phyloP scores from a whole-genome alignment of 2,888 invertebrate genomes.

The Xestia c-nigrum region DNA sequence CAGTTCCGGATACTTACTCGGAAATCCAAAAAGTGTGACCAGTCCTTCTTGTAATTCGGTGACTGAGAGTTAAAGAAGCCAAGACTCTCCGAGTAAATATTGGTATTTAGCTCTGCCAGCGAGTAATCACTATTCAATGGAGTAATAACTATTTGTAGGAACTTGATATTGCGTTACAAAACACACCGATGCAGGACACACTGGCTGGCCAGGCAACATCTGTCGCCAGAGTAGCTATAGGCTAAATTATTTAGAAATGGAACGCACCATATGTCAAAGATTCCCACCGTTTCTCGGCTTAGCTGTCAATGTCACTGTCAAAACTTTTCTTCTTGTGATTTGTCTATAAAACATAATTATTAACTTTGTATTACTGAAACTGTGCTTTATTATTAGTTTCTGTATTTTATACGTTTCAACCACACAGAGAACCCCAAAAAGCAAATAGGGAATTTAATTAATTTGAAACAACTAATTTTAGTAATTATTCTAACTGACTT shows the following conservation, averaged over 20 bases:
- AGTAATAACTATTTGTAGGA: too few species aligned
- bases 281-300: neutral
- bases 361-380: too few species aligned
- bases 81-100: neutral
- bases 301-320: neutral
- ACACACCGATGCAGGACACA: neutral
- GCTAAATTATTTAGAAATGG: neutral
- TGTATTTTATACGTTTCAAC: neutral
- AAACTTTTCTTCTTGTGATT: neutral
- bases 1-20: neutral
- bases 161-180: neutral
- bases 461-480: slow-evolving; percentile 2
- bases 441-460: slow-evolving; percentile 14
- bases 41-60: neutral
- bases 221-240: neutral
- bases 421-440: neutral
- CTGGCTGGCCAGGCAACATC: neutral
- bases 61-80: neutral
- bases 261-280: neutral
- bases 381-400: neutral
- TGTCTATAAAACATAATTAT: too few species aligned
- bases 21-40: neutral
- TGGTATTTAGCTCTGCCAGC: neutral
- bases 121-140: too few species aligned
- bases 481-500: slow-evolving; percentile 5